These are phyloP conservation scores for Drosophila barbarae DNA, from an alignment of 2,888 invertebrate species.

Conservation along the genomic window DNA sequence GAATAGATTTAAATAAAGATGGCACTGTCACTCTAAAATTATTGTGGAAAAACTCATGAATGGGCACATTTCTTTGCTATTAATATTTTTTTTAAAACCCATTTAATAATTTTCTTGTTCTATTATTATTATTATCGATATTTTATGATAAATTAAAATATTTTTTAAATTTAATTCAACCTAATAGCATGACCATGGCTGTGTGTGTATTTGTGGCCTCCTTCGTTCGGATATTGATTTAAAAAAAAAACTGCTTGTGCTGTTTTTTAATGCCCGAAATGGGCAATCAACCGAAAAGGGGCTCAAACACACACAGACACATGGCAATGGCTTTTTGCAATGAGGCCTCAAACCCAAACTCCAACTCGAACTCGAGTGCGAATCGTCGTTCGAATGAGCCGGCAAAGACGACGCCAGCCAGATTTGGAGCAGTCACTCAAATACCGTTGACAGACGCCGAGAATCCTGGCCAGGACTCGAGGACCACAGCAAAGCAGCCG, in stretches of 20 bases:
- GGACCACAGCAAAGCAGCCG: slow-evolving; percentile 1
- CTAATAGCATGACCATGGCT: too few species aligned
- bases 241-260: not conserved
- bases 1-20: too few species aligned
- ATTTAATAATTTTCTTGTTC: too few species aligned
- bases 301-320: slow-evolving; percentile 11
- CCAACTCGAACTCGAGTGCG: not conserved
- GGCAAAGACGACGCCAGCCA: slow-evolving; percentile 52
- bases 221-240: slow-evolving; percentile 44
- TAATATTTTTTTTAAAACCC: too few species aligned
- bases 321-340: slow-evolving; percentile 48
- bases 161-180: too few species aligned
- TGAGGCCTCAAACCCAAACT: slow-evolving; percentile 23
- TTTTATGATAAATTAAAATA: too few species aligned
- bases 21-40: too few species aligned
- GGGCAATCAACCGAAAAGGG: slow-evolving; percentile 67
- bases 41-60: too few species aligned
- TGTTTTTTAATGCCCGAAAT: slow-evolving; percentile 64
- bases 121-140: too few species aligned
- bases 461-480: slow-evolving; percentile 8
- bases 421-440: slow-evolving; percentile 59
- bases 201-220: too few species aligned
- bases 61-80: too few species aligned
- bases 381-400: not conserved
- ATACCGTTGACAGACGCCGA: slow-evolving; percentile 26